Base-by-base conservation (phyloP, 92 coral and sea anemone species). In the Scolanthus callimorphus region DNA sequence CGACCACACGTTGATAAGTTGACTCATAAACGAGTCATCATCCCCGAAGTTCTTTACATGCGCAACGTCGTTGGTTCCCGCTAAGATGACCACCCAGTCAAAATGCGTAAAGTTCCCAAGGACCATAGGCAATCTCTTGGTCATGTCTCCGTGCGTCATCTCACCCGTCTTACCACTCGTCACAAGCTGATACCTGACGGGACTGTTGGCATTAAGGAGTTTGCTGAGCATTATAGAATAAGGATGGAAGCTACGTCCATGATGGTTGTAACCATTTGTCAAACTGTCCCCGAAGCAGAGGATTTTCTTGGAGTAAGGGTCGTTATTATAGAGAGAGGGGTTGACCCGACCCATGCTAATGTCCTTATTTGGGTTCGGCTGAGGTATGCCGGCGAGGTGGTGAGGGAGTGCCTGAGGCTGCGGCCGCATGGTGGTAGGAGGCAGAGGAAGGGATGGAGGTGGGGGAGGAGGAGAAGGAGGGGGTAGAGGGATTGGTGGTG, bases 41-140 rank as follows among this genome's bases (percentile, higher is more conserved):
- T 94, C 99, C 2, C 99, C 99, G 49, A 84, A 94, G 62, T 94
- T 94, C 76, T 94, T 94, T 20, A 94, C 99, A 62, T 94, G 99
- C 51, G 99, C 99, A 24, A 89, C 99, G 59, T 94, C 99, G 63
- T 94, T 94, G 23, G 99, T 94, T 28, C 99, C 99, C 27, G 97
- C 99, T 6, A 94, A 31, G 29, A 94, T 94, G 20, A 94, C 78
- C 27, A 81, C 95, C 99, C 99, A 94, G 69, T 94, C 99, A 74
- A 89, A 81, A 56, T 73, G 91, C 31, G 95, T 73, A 73, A 82
- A 86, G 74, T 89, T 83, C 29, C 91, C 91, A 2, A 94, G 72
- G 25, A 94, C 88, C 74, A 80, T 65, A 17, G 99, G 99, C 27
- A 94, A 68, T 37, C 99, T 71, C 49, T 70, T 83, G 15, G 80